phyloP scores from a whole-genome alignment of 2,797 vertebrate genomes.

The Oryzias dopingdopingensis region DNA sequence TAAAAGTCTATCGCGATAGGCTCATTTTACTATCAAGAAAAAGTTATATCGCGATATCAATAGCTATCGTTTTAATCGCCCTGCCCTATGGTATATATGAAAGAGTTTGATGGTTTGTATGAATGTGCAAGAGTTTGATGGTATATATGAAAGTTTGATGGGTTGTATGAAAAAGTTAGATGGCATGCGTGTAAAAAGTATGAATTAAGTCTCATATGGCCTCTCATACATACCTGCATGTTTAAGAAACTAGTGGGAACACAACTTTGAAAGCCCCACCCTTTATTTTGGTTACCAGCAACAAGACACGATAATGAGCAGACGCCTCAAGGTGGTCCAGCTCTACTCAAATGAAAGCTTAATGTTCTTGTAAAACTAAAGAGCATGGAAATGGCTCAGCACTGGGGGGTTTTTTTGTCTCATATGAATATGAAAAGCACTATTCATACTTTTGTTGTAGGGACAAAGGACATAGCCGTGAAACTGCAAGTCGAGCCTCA shows the following conservation, averaged over 20 bases:
- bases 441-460: slow-evolving; percentile 49
- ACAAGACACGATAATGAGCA: not conserved
- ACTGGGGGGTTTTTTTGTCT: slow-evolving; percentile 19
- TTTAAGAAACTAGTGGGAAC: not conserved
- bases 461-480: slow-evolving; percentile 63
- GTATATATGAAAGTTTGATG: no score
- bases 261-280: slow-evolving; percentile 2
- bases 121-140: no score
- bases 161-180: no score
- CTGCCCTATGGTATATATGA: no score
- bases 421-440: slow-evolving; percentile 67
- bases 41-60: no score
- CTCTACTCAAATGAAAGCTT: slow-evolving; percentile 48
- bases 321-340: slow-evolving; percentile 53
- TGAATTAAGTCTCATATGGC: no score
- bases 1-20: no score
- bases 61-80: no score
- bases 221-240: not conserved
- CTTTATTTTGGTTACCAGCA: slow-evolving; percentile 7
- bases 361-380: slow-evolving; percentile 48
- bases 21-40: no score
- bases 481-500: slow-evolving; percentile 61
- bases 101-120: no score
- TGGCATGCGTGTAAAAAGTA: no score
- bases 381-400: slow-evolving; percentile 30